Conservation (phyloP, 2,113 vertebrate species). For the Neodontobutis hainanensis region DNA sequence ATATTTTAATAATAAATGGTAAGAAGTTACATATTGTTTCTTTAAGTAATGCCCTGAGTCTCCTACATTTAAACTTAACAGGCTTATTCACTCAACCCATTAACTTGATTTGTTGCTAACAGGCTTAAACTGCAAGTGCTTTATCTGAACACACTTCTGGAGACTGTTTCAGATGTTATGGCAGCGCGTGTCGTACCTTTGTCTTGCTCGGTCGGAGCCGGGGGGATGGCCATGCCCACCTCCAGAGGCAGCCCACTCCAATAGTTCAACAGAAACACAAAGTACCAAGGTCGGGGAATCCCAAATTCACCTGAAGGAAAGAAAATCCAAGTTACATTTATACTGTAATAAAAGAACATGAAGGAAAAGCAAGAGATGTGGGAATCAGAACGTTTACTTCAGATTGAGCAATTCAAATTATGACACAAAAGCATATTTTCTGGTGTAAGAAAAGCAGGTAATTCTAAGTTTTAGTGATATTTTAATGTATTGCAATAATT, state of each 20-base stretch:
- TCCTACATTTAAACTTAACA: slow-evolving; percentile 3
- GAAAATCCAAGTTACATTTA: neutral
- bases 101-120: slow-evolving; percentile 17
- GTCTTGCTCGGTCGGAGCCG: slow-evolving; percentile 31
- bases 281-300: slow-evolving; percentile 89
- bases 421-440: no score
- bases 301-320: slow-evolving; percentile 84
- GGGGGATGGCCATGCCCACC: slow-evolving; percentile 65
- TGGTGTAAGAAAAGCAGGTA: no score
- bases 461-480: no score
- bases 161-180: neutral
- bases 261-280: slow-evolving; percentile 87
- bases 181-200: slow-evolving; percentile 64
- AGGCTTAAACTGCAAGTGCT: neutral
- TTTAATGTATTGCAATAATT: no score
- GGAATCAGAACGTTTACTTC: no score
- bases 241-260: slow-evolving; percentile 81
- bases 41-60: no score
- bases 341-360: neutral
- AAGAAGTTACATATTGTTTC: no score
- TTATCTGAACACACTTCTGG: neutral
- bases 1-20: no score
- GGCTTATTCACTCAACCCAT: slow-evolving; percentile 19
- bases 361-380: neutral
- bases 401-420: no score